Percentiles rank a stretch among this genome's conserved stretches.
These are phyloP conservation scores for Chaetogeoica ovagalla DNA, from an alignment of 2,888 invertebrate species.

Conservation along the genomic window DNA sequence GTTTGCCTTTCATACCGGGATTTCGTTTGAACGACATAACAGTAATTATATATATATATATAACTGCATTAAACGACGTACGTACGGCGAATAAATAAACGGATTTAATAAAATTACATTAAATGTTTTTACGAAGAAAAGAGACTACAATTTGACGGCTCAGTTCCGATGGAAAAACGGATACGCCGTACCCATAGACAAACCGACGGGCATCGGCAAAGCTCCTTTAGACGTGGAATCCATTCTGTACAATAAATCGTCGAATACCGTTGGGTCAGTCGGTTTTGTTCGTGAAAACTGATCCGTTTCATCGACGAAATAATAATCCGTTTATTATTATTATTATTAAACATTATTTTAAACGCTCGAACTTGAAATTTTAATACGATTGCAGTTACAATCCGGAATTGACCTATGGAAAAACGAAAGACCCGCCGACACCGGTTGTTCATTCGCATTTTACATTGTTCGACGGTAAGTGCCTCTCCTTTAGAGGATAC, in stretches of 20 bases:
- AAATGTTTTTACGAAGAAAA: constrained; percentile 59
- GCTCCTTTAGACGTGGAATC: constrained; percentile 67
- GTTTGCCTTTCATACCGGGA: constrained; percentile 52
- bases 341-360: neutral
- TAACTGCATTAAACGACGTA: neutral
- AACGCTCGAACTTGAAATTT: no score
- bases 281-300: no score
- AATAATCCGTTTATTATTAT: neutral
- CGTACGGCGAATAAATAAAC: no score
- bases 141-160: constrained; percentile 66
- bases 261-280: constrained; percentile 59
- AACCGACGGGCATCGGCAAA: constrained; percentile 66
- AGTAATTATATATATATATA: neutral
- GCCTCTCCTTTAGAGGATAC: constrained; percentile 78
- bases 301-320: no score
- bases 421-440: constrained; percentile 66
- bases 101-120: neutral
- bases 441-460: constrained; percentile 71
- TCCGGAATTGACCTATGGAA: constrained; percentile 72
- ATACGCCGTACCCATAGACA: constrained; percentile 66
- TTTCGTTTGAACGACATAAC: constrained; percentile 25
- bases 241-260: constrained; percentile 65
- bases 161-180: constrained; percentile 72
- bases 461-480: constrained; percentile 73
- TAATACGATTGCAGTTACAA: constrained; percentile 65